Percentiles rank a stretch among this genome's conserved stretches.
Conservation (phyloP, 2,888 invertebrate genomes). For the Pterostichus niger region DNA sequence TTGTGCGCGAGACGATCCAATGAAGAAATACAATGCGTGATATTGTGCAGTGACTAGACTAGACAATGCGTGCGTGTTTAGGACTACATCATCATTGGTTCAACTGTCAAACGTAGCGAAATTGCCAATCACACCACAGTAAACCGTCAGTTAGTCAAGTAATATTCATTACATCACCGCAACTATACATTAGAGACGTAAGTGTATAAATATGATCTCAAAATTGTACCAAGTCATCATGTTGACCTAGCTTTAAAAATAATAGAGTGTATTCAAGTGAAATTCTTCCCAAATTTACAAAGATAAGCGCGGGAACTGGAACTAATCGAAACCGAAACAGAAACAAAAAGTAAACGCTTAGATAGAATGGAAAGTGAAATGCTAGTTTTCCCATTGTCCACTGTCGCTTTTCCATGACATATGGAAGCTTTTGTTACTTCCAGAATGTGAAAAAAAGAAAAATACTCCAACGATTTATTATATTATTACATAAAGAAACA, state of each 20-base stretch:
- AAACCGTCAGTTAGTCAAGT: slow-evolving; percentile 28
- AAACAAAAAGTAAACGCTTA: slow-evolving; percentile 59
- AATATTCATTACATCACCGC: slow-evolving; percentile 44
- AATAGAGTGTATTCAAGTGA: slow-evolving; percentile 60
- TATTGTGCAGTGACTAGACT: slow-evolving; percentile 19
- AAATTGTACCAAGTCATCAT: slow-evolving; percentile 66
- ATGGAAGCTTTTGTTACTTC: slow-evolving; percentile 65
- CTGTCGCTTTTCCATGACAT: slow-evolving; percentile 60
- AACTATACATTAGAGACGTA: slow-evolving; percentile 42
- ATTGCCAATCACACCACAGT: slow-evolving; percentile 35
- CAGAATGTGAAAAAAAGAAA: slow-evolving; percentile 56
- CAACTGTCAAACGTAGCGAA: slow-evolving; percentile 24
- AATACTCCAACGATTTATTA: slow-evolving; percentile 67
- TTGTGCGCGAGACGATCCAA: slow-evolving; percentile 10
- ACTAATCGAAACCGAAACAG: slow-evolving; percentile 27
- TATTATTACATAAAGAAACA: slow-evolving; percentile 61
- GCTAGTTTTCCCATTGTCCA: slow-evolving; percentile 61
- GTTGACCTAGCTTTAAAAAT: slow-evolving; percentile 63
- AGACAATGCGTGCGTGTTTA: slow-evolving; percentile 35
- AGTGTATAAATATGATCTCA: slow-evolving; percentile 44
- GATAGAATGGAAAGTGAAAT: slow-evolving; percentile 56
- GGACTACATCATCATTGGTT: slow-evolving; percentile 40
- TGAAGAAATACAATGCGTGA: background rate
- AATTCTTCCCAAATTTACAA: slow-evolving; percentile 61
- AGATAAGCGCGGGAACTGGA: slow-evolving; percentile 27